phyloP scores from a whole-genome alignment of 1,140 invertebrate genomes.

The Phymorhynchus buccinoides region DNA sequence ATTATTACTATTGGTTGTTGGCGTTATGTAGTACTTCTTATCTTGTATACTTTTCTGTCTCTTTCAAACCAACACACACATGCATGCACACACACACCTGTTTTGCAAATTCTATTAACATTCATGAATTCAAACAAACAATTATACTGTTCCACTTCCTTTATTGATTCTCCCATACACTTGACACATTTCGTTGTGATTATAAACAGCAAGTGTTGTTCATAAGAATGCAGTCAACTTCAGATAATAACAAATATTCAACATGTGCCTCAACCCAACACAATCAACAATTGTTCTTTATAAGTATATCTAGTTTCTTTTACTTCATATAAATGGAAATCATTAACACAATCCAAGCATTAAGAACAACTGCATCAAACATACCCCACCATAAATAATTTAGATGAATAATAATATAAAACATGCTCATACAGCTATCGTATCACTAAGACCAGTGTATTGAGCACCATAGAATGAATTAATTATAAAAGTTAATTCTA shows the following conservation, averaged over 20 bases:
- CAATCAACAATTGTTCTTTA: neutral
- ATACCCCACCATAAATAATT: too few species aligned
- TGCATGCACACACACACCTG: neutral
- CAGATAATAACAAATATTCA: neutral
- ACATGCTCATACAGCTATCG: too few species aligned
- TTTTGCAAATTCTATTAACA: neutral
- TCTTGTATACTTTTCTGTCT: neutral
- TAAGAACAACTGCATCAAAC: too few species aligned
- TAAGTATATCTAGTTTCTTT: too few species aligned
- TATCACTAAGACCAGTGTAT: too few species aligned
- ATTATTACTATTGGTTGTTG: neutral
- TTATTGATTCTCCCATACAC: neutral
- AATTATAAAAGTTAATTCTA: too few species aligned
- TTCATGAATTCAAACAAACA: neutral
- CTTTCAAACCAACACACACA: neutral
- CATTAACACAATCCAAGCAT: too few species aligned
- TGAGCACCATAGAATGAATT: too few species aligned
- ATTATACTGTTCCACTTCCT: neutral
- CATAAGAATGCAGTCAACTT: neutral
- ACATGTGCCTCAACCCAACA: neutral
- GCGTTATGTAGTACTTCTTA: neutral
- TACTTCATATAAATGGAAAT: too few species aligned
- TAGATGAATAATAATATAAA: too few species aligned
- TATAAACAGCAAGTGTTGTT: neutral
- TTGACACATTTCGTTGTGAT: neutral